These are phyloP conservation scores for Nerophis lumbriciformis DNA, from an alignment of 2,113 vertebrate genomes.

Conservation along the genomic window DNA sequence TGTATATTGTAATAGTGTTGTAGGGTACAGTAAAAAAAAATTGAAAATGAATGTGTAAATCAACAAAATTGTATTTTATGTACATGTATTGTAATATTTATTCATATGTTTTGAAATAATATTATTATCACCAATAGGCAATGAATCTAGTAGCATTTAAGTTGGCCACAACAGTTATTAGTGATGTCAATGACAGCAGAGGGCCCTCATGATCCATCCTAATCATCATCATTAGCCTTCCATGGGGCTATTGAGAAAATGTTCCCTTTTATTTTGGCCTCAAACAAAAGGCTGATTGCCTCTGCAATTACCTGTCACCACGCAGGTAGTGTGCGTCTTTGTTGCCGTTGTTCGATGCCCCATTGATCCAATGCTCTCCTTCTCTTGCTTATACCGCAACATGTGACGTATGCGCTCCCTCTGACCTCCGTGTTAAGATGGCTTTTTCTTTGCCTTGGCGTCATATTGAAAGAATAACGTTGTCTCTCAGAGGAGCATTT, in stretches of 20 bases:
- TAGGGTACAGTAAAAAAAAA: too few relatives aligned
- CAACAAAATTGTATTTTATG: too few relatives aligned
- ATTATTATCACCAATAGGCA: too few relatives aligned
- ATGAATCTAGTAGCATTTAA: too few relatives aligned
- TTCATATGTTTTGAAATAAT: too few relatives aligned
- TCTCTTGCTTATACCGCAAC: conserved; percentile 10
- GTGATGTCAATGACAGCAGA: conserved; percentile 56
- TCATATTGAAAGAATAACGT: conserved; percentile 33
- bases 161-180: conserved; percentile 22
- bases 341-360: conserved; percentile 19
- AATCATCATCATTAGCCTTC: conserved; percentile 34
- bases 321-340: conserved; percentile 17
- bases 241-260: conserved; percentile 28
- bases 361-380: conserved; percentile 37
- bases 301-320: conserved; percentile 14
- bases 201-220: conserved; percentile 55
- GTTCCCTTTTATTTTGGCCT: conserved; percentile 7
- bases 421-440: conserved; percentile 23
- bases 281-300: conserved; percentile 32
- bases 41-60: too few relatives aligned
- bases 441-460: conserved; percentile 19
- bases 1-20: too few relatives aligned
- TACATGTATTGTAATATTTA: too few relatives aligned
- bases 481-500: conserved; percentile 3
- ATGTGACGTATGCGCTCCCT: conserved; percentile 8